Evolutionary conservation across 2,888 invertebrate genomes (phyloP), one percentile per base, ranked within the genome.

Genomic region (Entomobrya multifasciata): DNA sequence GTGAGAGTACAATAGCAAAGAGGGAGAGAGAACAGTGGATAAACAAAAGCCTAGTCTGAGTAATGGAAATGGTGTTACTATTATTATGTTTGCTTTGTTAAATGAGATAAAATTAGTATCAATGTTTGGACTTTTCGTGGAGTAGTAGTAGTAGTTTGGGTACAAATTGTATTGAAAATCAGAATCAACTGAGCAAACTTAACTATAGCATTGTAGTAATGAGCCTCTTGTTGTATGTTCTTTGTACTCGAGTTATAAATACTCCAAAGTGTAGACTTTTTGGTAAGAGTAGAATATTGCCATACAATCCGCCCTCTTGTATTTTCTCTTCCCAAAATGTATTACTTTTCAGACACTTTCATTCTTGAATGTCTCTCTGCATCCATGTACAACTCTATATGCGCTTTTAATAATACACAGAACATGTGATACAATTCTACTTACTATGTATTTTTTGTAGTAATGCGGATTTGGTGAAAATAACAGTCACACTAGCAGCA

Each of bases 41-140:
- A 78, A 77, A 77, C 77, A 77, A 77, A 77, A 77, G 77, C 74
- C 67, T 52, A 74, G 52, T 55, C 22, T 67, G 67, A 20, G 15
- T 27, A 55, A 25, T 30, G 11, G 10, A n/a, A n/a, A n/a, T 57
- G 27, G 27, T 55, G 30, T 52, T 74, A 41, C 17, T 67, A 67
- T 67, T 67, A 67, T 44, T 67, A 17, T 49, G 13, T 13, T 57
- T 76, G 72, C 72, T 72, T 67, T 67, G 67, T 67, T 67, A 44
- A 67, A 20, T 41, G 57, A 78, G 78, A 78, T 78, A 60, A 78
- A 78, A 78, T 78, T 60, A 78, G 78, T 41, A 77, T 36, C 52
- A 74, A 44, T 67, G 67, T 41, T 36, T 67, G 67, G 67, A 67
- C 67, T 67, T 65, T 17, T 36, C 4, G 36, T 6, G 8, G 36